Conservation (phyloP, 1,140 invertebrate species). For the Drosophila truncata region DNA sequence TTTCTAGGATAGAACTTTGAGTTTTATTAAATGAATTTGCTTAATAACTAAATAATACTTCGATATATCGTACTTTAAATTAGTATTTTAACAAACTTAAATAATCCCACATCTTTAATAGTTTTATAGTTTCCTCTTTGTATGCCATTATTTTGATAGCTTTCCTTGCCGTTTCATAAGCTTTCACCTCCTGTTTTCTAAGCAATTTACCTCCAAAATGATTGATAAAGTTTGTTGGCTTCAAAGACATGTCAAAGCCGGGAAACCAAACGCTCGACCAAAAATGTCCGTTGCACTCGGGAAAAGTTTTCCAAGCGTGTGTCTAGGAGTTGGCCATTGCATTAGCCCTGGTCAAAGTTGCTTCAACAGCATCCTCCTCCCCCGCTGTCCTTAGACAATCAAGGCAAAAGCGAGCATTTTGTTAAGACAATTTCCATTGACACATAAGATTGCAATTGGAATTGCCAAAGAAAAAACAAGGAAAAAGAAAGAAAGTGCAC, state of each 20-base stretch:
- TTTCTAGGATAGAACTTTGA: no score
- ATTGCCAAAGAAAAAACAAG: conserved; percentile 34
- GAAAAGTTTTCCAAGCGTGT: conserved; percentile 46
- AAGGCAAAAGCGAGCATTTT: conserved; percentile 38
- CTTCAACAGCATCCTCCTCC: neutral
- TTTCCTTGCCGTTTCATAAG: conserved; percentile 28
- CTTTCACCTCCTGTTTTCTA: conserved; percentile 72
- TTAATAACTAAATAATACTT: no score
- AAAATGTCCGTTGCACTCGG: conserved; percentile 40
- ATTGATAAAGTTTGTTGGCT: conserved; percentile 78
- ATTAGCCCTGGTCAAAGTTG: conserved; percentile 61
- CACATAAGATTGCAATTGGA: conserved; percentile 69
- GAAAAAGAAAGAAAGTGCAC: conserved; percentile 26
- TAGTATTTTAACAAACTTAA: no score
- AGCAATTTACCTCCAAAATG: conserved; percentile 85
- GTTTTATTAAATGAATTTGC: no score
- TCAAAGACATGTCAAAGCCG: conserved; percentile 47
- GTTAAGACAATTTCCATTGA: conserved; percentile 77
- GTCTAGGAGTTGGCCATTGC: conserved; percentile 46
- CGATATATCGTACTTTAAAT: no score
- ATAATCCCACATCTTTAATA: neutral
- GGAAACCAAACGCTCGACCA: conserved; percentile 34
- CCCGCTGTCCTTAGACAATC: conserved; percentile 18
- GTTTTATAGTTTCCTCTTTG: neutral
- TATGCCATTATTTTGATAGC: neutral